Conservation (phyloP, 2,888 invertebrate genomes). For the Anthophora plumipes region DNA sequence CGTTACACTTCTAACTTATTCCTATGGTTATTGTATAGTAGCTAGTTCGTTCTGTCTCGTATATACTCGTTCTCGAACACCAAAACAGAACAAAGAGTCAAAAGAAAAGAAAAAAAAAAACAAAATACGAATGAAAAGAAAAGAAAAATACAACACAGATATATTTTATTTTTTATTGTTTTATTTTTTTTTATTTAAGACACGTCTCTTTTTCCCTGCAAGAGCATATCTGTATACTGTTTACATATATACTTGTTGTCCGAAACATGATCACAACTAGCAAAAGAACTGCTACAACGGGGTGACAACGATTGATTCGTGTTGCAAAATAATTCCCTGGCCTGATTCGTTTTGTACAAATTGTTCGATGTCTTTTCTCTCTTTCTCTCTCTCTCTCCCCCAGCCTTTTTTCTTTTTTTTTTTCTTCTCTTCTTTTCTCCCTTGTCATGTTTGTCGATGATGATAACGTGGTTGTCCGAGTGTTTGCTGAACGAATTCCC, state of each 20-base stretch:
- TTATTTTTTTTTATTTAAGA: constrained; percentile 15
- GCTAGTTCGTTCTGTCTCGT: constrained; percentile 75
- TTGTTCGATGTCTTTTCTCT: constrained; percentile 7
- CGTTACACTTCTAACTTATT: constrained; percentile 65
- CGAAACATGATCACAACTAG: constrained; percentile 8
- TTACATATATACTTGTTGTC: constrained; percentile 5
- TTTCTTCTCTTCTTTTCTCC: background rate
- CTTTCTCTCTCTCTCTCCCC: too few species aligned
- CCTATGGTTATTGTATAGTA: constrained; percentile 74
- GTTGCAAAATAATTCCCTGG: constrained; percentile 66
- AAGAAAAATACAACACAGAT: constrained; percentile 19
- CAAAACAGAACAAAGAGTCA: constrained; percentile 2
- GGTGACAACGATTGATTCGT: constrained; percentile 43
- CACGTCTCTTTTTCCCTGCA: constrained; percentile 60
- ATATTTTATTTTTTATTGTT: background rate
- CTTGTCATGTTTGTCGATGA: background rate
- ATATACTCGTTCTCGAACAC: constrained; percentile 51
- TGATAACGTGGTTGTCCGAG: background rate
- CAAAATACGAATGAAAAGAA: background rate
- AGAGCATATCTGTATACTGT: too few species aligned
- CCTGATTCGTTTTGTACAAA: constrained; percentile 4
- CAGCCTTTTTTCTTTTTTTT: background rate
- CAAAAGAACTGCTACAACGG: constrained; percentile 29
- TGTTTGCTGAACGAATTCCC: constrained; percentile 15
- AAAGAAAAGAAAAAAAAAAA: background rate